These are phyloP conservation scores for Phyllotis vaccarum DNA, from an alignment of 2,797 vertebrate genomes.

Conservation along the genomic window DNA sequence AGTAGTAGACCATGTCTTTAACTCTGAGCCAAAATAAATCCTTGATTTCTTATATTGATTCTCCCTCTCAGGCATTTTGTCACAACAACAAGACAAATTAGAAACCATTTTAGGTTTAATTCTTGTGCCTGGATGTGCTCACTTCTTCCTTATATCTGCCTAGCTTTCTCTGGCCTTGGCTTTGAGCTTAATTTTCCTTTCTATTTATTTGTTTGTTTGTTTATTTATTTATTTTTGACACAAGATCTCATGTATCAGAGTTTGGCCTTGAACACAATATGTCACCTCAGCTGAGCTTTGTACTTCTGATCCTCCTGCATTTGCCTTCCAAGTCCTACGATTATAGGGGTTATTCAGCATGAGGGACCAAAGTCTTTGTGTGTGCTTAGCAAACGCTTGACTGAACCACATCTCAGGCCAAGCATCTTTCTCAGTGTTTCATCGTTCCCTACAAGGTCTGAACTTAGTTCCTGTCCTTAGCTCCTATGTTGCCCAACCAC, in stretches of 20 bases:
- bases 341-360: neutral
- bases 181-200: neutral
- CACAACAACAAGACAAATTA: neutral
- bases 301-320: neutral
- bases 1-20: neutral
- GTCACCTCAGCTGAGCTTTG: neutral
- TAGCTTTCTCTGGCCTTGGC: neutral
- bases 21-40: neutral
- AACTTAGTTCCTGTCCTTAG: too few species aligned
- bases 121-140: too few species aligned
- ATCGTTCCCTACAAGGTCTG: neutral
- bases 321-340: neutral
- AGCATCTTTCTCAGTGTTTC: neutral
- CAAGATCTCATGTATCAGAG: neutral
- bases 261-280: neutral
- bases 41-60: neutral
- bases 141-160: neutral
- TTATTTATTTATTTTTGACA: neutral
- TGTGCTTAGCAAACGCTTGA: neutral
- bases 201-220: too few species aligned
- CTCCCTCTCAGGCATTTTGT: neutral
- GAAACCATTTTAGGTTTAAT: neutral
- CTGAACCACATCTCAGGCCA: neutral
- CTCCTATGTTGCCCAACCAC: neutral
- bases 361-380: neutral